Evolutionary conservation across 2,113 vertebrate species (phyloP).

Genomic region (Ploceus nigricollis): DNA sequence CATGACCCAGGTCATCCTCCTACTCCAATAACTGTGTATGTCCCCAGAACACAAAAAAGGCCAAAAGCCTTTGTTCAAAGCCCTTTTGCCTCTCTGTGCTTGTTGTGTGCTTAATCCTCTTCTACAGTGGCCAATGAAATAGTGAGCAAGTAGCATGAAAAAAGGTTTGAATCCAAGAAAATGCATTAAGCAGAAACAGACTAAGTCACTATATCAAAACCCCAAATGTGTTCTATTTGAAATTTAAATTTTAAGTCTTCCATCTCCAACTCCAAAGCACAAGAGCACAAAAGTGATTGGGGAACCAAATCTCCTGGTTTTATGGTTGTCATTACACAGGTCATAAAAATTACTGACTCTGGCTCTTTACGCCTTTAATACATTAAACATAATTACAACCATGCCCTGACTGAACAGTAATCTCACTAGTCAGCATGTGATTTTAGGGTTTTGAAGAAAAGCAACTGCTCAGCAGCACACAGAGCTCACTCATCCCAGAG

Average conservation of each 20-base stretch:
- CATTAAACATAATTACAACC: constrained; percentile 33
- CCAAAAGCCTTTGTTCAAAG: background rate
- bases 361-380: background rate
- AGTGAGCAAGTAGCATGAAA: background rate
- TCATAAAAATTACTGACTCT: constrained; percentile 56
- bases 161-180: background rate
- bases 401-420: background rate
- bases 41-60: background rate
- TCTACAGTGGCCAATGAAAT: background rate
- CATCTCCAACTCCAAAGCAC: background rate
- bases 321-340: constrained; percentile 41
- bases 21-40: background rate
- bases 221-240: background rate
- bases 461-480: background rate
- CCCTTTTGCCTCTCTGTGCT: background rate
- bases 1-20: constrained; percentile 8
- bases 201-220: background rate
- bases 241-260: background rate
- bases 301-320: background rate
- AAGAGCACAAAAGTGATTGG: background rate
- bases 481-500: background rate
- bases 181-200: background rate
- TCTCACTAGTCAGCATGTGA: constrained; percentile 6
- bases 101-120: background rate
- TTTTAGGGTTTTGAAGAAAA: background rate